phyloP scores from a whole-genome alignment of 2,888 invertebrate species.

The Pyrgus malvae region DNA sequence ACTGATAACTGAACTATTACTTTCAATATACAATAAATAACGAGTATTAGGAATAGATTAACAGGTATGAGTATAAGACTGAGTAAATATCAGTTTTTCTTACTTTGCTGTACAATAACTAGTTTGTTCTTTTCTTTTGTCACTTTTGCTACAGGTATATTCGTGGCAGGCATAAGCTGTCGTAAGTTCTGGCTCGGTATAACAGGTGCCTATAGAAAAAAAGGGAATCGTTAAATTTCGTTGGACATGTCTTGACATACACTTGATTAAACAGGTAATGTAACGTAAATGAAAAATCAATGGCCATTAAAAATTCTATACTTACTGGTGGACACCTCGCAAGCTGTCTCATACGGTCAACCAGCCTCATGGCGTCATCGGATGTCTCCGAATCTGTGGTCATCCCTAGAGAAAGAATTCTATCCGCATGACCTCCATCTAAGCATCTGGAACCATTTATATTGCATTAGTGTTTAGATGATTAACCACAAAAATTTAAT shows the following conservation, averaged over 20 bases:
- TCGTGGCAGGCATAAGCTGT: constrained; percentile 84
- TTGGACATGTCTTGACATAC: too few relatives aligned
- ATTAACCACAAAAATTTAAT: too few relatives aligned
- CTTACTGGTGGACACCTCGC: constrained; percentile 68
- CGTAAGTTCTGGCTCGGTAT: constrained; percentile 86
- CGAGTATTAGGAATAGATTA: constrained; percentile 2
- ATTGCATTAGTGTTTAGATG: too few relatives aligned
- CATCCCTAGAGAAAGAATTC: constrained; percentile 61
- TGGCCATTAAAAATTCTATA: too few relatives aligned
- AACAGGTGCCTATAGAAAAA: constrained; percentile 65
- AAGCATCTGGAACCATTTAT: constrained; percentile 57
- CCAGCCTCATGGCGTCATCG: constrained; percentile 73
- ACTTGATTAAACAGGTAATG: too few relatives aligned
- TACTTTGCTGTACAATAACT: constrained; percentile 87
- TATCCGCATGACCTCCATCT: constrained; percentile 59
- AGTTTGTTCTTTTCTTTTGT: constrained; percentile 92
- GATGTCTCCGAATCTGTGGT: constrained; percentile 74
- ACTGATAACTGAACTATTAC: not conserved
- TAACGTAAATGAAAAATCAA: too few relatives aligned
- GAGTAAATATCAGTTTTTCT: constrained; percentile 64
- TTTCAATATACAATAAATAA: constrained; percentile 22
- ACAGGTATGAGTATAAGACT: not conserved
- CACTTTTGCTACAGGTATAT: constrained; percentile 87
- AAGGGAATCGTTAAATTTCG: too few relatives aligned
- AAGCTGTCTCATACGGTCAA: constrained; percentile 72